phyloP scores from a whole-genome alignment of 1,140 invertebrate species.

The Nixonia krombeini region DNA sequence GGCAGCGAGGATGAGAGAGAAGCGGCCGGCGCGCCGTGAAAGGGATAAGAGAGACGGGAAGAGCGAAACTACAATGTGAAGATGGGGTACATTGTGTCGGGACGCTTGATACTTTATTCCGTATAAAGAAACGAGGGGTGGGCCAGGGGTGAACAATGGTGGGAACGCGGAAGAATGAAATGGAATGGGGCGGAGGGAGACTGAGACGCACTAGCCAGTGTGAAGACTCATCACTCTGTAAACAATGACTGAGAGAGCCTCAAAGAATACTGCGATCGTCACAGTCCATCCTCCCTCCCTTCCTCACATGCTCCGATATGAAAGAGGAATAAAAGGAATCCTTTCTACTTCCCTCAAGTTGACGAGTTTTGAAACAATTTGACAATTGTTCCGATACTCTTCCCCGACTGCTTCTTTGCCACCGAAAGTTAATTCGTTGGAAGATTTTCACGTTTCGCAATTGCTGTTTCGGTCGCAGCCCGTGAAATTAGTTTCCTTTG shows the following conservation, averaged over 20 bases:
- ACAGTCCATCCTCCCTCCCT: constrained; percentile 39
- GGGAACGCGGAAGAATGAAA: constrained; percentile 67
- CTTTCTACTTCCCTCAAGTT: constrained; percentile 3
- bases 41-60: constrained; percentile 19
- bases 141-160: constrained; percentile 60
- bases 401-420: neutral
- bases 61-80: constrained; percentile 52
- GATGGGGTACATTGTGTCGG: constrained; percentile 66
- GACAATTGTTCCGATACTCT: neutral
- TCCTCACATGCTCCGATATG: constrained; percentile 19
- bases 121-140: constrained; percentile 62
- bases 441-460: neutral
- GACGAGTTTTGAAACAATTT: neutral
- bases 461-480: too few relatives aligned
- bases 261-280: constrained; percentile 58
- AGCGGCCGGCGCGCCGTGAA: neutral
- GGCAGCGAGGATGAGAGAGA: constrained; percentile 1
- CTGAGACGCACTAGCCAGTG: constrained; percentile 61
- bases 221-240: constrained; percentile 70
- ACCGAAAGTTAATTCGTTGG: neutral
- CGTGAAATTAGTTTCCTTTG: too few relatives aligned
- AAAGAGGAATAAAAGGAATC: constrained; percentile 23
- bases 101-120: constrained; percentile 69
- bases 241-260: constrained; percentile 65
- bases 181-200: constrained; percentile 63